Base-by-base conservation (phyloP, 30 jellyfish, hydroid and myxozoan genomes). In the Pelagia noctiluca region DNA sequence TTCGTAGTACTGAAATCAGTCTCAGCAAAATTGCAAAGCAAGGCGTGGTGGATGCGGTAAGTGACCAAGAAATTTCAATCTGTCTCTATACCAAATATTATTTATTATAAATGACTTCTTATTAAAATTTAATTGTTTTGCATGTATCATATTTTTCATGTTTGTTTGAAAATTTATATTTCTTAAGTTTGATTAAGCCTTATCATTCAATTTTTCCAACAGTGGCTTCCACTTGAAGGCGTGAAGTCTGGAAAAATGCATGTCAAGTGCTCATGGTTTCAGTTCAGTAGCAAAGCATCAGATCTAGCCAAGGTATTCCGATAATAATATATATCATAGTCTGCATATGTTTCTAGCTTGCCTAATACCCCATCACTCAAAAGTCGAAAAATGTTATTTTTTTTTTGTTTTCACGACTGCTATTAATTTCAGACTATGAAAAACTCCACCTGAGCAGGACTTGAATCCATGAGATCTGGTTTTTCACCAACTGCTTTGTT, bases 151-250 rank as follows among this genome's bases (percentile, higher is more conserved):
- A 28, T 22, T 46, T n/a, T 21, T 82, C 42, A 11, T 29, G 2
- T 42, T 18, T n/a, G 30, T 60, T 31, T n/a, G 63, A 35, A 19
- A 26, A 26, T 65, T 35, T 31, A 16, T 30, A 35, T 68, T 31
- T 8, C 22, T 8, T 30, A n/a, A n/a, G n/a, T 23, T n/a, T 29
- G 42, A 22, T 52, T 35, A 0, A 48, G 18, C 42, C 13, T 80
- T 64, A 57, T 38, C 31, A 0, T 32, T 10, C 26, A 2, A 52
- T 71, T 50, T 63, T 35, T 30, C 24, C 71, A 66, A 23, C 49
- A 92, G 98, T 92, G 98, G 98, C 69, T 92, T 33, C 96, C 98
- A 28, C 76, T 92, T 5, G 86, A 92, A 37, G 91, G 90, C 34
- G 89, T 79, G 0, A 62, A 77, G 70, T 57, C 87, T 11, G 96